Evolutionary conservation across 1,140 invertebrate species (phyloP).

Genomic region (Ganaspis sp.): DNA sequence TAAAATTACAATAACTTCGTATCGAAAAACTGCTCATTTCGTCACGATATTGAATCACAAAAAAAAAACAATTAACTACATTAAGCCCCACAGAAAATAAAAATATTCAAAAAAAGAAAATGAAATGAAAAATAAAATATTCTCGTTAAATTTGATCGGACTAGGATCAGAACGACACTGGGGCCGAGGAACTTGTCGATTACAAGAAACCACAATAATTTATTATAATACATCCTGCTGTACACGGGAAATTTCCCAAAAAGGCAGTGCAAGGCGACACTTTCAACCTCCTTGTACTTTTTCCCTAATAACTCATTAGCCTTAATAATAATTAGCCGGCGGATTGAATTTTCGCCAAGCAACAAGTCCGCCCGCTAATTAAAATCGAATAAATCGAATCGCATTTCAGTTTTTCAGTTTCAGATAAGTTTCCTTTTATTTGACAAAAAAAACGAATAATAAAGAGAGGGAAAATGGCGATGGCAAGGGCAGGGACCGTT

Average conservation of each 20-base stretch:
- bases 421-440: constrained; percentile 61
- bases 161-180: constrained; percentile 73
- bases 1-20: too few relatives aligned
- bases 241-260: constrained; percentile 70
- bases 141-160: constrained; percentile 60
- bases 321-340: not conserved
- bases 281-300: constrained; percentile 29
- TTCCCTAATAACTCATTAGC: not conserved
- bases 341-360: not conserved
- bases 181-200: constrained; percentile 75
- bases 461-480: constrained; percentile 66
- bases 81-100: too few relatives aligned
- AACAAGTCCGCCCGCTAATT: not conserved
- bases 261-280: constrained; percentile 69
- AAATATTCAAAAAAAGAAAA: not conserved
- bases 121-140: not conserved
- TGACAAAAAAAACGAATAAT: constrained; percentile 53
- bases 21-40: too few relatives aligned
- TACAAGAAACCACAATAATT: constrained; percentile 76
- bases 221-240: constrained; percentile 76
- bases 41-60: too few relatives aligned
- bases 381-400: not conserved
- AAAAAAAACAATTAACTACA: too few relatives aligned
- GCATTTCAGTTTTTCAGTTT: constrained; percentile 37
- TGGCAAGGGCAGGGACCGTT: constrained; percentile 69